phyloP scores from a whole-genome alignment of 2,113 vertebrate genomes.

The Urocynchramus pylzowi region DNA sequence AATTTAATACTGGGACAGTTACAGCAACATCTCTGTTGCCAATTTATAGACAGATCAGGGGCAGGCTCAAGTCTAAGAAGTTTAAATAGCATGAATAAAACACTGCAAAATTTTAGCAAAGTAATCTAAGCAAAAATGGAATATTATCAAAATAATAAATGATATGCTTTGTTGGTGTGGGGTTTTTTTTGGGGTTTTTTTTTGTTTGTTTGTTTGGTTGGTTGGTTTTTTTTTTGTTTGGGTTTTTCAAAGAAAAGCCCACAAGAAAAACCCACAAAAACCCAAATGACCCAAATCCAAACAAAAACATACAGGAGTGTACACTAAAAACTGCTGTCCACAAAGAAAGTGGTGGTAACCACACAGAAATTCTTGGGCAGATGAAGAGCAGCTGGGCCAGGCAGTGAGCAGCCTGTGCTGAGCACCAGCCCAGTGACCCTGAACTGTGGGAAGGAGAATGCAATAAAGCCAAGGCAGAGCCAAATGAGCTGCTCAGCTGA shows the following conservation, averaged over 20 bases:
- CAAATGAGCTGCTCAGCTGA: not conserved
- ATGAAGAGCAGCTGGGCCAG: not conserved
- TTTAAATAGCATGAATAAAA: not conserved
- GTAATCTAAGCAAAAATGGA: not conserved
- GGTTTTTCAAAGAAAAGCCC: too few relatives aligned
- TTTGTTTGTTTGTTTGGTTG: too few relatives aligned
- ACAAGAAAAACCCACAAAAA: not conserved
- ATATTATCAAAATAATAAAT: not conserved
- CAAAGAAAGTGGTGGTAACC: not conserved
- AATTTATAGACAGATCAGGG: not conserved
- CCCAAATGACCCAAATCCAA: not conserved
- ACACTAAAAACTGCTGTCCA: not conserved
- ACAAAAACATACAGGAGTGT: not conserved
- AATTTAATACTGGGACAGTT: not conserved
- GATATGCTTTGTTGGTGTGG: fast-evolving
- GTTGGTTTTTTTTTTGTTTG: too few relatives aligned
- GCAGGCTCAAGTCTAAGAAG: not conserved
- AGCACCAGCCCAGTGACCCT: not conserved
- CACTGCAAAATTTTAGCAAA: not conserved
- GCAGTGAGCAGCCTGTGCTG: not conserved
- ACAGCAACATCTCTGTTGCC: not conserved
- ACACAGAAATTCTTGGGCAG: not conserved
- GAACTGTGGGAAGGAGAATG: not conserved
- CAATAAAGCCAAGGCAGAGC: not conserved
- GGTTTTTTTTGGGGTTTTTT: not conserved